Evolutionary conservation across 2,888 invertebrate species (phyloP).

Genomic region (Dexiosoma caninum): DNA sequence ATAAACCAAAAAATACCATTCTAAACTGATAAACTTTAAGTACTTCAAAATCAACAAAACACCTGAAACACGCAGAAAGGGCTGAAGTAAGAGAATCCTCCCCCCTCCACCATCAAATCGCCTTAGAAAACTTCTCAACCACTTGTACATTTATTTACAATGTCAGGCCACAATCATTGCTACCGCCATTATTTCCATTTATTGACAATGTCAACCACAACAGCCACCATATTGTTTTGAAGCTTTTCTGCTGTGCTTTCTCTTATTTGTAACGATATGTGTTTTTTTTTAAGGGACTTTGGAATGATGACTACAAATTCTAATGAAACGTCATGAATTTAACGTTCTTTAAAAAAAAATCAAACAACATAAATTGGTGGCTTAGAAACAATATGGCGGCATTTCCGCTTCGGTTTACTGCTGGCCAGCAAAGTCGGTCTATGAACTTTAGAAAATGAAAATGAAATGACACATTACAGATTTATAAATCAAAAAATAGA

Average conservation of each 20-base stretch:
- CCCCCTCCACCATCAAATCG: not conserved
- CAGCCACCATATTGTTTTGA: constrained; percentile 36
- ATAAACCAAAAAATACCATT: too few relatives aligned
- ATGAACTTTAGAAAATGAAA: constrained; percentile 37
- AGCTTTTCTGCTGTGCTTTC: not conserved
- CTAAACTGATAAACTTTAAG: too few relatives aligned
- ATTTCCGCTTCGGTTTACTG: constrained; percentile 21
- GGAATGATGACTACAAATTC: constrained; percentile 47
- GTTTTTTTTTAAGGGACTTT: constrained; percentile 3
- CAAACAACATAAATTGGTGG: constrained; percentile 33
- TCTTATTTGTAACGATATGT: not conserved
- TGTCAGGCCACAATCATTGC: not conserved
- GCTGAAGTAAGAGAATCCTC: too few relatives aligned
- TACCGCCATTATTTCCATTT: constrained; percentile 2
- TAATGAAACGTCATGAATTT: constrained; percentile 52
- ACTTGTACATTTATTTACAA: not conserved
- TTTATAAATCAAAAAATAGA: constrained; percentile 2
- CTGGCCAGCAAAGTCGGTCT: constrained; percentile 31
- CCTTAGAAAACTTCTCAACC: not conserved
- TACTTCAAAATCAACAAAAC: too few relatives aligned
- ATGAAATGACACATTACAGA: constrained; percentile 39
- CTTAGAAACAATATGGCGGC: constrained; percentile 45
- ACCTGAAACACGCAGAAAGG: too few relatives aligned
- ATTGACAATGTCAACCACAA: constrained; percentile 54
- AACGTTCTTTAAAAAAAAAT: constrained; percentile 24